phyloP scores from a whole-genome alignment of 2,113 vertebrate genomes.

The Xiphophorus maculatus region DNA sequence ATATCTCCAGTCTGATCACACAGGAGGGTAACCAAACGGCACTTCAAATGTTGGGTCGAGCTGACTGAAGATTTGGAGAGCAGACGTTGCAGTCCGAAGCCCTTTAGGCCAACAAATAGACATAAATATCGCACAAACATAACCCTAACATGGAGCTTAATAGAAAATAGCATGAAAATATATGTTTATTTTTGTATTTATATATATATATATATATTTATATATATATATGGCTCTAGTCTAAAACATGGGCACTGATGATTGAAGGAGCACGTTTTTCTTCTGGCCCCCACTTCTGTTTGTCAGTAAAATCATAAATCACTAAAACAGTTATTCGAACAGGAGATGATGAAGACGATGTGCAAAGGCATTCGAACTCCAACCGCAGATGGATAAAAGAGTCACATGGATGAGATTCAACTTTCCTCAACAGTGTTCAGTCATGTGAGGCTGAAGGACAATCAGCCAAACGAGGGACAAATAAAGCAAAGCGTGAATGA shows the following conservation, averaged over 20 bases:
- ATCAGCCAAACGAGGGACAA: neutral
- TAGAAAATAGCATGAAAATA: constrained; percentile 78
- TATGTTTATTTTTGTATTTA: constrained; percentile 51
- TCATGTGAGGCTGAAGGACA: constrained; percentile 13
- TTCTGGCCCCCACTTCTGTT: constrained; percentile 15
- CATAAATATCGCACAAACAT: constrained; percentile 66
- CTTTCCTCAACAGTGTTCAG: constrained; percentile 25
- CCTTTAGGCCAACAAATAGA: constrained; percentile 51
- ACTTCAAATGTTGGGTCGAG: constrained; percentile 29
- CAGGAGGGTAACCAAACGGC: constrained; percentile 16
- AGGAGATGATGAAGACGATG: constrained; percentile 61
- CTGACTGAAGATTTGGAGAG: constrained; percentile 28
- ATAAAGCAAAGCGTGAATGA: too few species aligned
- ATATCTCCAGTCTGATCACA: constrained; percentile 13
- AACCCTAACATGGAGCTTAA: constrained; percentile 71
- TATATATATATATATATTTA: constrained; percentile 39
- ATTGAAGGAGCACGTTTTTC: constrained; percentile 35
- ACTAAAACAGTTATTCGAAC: constrained; percentile 54
- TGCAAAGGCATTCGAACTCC: constrained; percentile 73
- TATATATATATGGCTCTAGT: constrained; percentile 63
- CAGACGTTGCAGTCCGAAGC: constrained; percentile 35
- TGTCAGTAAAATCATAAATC: constrained; percentile 18
- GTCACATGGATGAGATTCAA: constrained; percentile 47
- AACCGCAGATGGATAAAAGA: constrained; percentile 46
- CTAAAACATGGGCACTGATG: constrained; percentile 55